Evolutionary conservation across 2,113 vertebrate genomes (phyloP).

Genomic region (Podocnemis expansa): DNA sequence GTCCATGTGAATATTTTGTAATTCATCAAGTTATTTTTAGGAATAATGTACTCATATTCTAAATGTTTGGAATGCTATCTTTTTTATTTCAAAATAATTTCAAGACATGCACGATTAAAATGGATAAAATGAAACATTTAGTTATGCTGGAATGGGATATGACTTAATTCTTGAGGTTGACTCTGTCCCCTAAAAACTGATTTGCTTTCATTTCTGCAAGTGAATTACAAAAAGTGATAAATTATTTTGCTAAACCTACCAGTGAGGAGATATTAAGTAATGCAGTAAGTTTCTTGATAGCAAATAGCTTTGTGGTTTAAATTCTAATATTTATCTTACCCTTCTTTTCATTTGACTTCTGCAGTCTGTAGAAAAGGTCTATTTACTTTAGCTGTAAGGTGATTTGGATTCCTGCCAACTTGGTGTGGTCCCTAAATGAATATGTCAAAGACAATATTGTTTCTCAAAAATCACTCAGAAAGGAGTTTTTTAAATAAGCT

Average conservation of each 20-base stretch:
- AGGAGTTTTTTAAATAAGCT: constrained; percentile 60
- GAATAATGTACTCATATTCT: neutral
- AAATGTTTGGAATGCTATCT: neutral
- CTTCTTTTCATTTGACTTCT: constrained; percentile 64
- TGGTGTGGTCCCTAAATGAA: constrained; percentile 68
- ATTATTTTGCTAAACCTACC: constrained; percentile 58
- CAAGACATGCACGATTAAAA: constrained; percentile 24
- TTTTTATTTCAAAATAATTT: neutral
- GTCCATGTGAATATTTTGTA: constrained; percentile 51
- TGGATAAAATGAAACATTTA: constrained; percentile 35
- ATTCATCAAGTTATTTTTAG: constrained; percentile 48
- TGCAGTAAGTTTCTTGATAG: constrained; percentile 63
- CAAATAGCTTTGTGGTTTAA: constrained; percentile 70
- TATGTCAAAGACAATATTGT: constrained; percentile 68
- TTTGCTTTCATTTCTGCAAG: constrained; percentile 56
- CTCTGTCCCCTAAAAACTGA: constrained; percentile 26
- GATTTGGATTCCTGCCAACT: constrained; percentile 73
- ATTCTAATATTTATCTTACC: constrained; percentile 73
- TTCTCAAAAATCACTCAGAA: constrained; percentile 71
- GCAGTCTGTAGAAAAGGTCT: constrained; percentile 58
- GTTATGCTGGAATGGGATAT: constrained; percentile 1
- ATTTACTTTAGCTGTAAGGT: constrained; percentile 63
- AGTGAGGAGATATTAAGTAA: constrained; percentile 71
- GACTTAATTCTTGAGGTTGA: constrained; percentile 51
- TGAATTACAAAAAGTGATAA: constrained; percentile 35